A percentile compares a stretch with the other conserved stretches of the same genome.
Evolutionary conservation across 1,140 invertebrate species (phyloP).

Genomic region (Onthophagus taurus): DNA sequence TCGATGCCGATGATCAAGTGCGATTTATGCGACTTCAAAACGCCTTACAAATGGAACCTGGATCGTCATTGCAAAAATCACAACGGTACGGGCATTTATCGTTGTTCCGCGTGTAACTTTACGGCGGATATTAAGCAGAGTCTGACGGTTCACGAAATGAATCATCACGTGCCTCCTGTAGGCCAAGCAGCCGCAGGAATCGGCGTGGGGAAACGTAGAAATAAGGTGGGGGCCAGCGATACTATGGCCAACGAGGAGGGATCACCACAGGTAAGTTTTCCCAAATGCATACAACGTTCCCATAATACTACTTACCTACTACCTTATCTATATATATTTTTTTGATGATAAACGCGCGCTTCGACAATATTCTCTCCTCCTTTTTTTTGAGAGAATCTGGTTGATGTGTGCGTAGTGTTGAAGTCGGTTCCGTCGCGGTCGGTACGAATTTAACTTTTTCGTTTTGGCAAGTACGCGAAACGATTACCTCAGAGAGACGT

Average conservation of each 20-base stretch:
- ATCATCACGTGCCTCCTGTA: slow-evolving; percentile 71
- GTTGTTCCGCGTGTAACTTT: slow-evolving; percentile 83
- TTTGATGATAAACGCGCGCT: background rate
- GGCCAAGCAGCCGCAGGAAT: slow-evolving; percentile 49
- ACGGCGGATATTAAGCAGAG: slow-evolving; percentile 87
- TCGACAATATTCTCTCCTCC: no score
- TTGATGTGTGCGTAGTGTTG: no score
- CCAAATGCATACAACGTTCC: background rate
- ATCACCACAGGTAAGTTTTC: slow-evolving; percentile 22
- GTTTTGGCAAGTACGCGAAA: no score
- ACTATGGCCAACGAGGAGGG: slow-evolving; percentile 39
- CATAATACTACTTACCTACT: no score
- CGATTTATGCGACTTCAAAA: slow-evolving; percentile 83
- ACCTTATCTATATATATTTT: no score
- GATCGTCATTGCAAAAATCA: slow-evolving; percentile 90
- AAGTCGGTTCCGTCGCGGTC: no score
- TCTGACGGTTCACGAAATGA: slow-evolving; percentile 83
- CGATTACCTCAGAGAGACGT: no score
- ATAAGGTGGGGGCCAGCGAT: slow-evolving; percentile 63
- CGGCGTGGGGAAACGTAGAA: slow-evolving; percentile 44
- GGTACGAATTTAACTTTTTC: no score
- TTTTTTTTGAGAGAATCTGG: no score
- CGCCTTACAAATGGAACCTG: slow-evolving; percentile 88
- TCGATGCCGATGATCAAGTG: slow-evolving; percentile 91
- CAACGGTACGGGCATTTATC: slow-evolving; percentile 67